These are phyloP conservation scores for Epizoanthus rinbou DNA, from an alignment of 92 coral and sea anemone species.

Conservation along the genomic window DNA sequence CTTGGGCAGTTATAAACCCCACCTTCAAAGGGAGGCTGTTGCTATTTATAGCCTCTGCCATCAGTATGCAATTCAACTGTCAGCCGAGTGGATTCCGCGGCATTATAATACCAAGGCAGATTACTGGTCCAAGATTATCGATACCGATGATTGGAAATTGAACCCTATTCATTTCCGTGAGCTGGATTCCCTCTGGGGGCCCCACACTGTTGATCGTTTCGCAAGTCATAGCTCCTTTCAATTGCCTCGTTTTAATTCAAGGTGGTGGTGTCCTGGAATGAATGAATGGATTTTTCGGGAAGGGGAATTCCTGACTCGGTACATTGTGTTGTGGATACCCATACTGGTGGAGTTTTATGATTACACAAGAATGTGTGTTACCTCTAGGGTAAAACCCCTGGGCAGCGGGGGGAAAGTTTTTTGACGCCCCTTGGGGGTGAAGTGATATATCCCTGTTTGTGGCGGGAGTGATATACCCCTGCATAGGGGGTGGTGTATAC, in stretches of 20 bases:
- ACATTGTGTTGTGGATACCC: too few relatives aligned
- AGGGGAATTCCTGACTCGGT: background rate
- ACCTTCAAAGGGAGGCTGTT: conserved; percentile 48
- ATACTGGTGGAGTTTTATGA: too few relatives aligned
- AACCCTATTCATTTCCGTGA: conserved; percentile 54
- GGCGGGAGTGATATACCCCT: background rate
- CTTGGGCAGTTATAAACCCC: conserved; percentile 53
- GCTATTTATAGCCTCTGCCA: conserved; percentile 45
- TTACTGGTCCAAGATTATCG: conserved; percentile 66
- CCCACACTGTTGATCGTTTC: conserved; percentile 53
- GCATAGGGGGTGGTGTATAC: too few relatives aligned
- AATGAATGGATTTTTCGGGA: conserved; percentile 42
- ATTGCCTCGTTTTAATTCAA: conserved; percentile 55
- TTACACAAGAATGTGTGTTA: too few relatives aligned
- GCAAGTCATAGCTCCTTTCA: conserved; percentile 51
- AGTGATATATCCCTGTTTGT: background rate
- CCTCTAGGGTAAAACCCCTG: too few relatives aligned
- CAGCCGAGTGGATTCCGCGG: conserved; percentile 59
- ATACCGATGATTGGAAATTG: conserved; percentile 57
- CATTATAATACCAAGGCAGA: conserved; percentile 56
- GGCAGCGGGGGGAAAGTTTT: background rate
- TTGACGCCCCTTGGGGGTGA: background rate
- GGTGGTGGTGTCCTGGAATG: conserved; percentile 61
- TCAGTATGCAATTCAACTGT: conserved; percentile 43
- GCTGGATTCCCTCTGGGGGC: conserved; percentile 55